Conservation (phyloP, 2,888 invertebrate genomes). For the Acanthosepion esculentum region DNA sequence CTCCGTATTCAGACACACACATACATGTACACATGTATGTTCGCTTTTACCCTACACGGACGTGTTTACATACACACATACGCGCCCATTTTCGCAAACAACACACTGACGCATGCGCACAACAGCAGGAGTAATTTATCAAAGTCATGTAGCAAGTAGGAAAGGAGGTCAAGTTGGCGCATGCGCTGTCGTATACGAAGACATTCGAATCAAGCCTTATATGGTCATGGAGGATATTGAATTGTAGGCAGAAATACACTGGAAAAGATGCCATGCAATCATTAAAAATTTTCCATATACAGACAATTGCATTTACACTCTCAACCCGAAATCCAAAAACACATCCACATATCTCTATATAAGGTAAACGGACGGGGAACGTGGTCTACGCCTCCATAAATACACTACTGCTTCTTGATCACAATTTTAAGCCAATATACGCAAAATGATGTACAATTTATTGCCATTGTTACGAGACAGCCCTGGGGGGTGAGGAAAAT, state of each 20-base stretch:
- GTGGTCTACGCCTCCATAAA: too few species aligned
- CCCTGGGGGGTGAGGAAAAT: background rate
- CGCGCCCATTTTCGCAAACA: background rate
- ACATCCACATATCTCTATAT: too few species aligned
- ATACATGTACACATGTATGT: background rate
- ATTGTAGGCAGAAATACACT: background rate
- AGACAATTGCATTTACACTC: background rate
- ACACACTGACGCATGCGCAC: background rate
- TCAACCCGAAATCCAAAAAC: background rate
- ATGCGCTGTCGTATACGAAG: background rate
- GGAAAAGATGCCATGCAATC: background rate
- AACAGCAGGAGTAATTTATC: background rate
- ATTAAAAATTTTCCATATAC: background rate
- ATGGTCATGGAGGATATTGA: constrained; percentile 7
- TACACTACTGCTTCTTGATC: too few species aligned
- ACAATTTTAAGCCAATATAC: too few species aligned
- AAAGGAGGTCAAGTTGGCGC: background rate
- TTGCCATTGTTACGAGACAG: background rate
- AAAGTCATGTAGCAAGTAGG: background rate
- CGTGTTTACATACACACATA: background rate
- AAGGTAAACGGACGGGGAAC: too few species aligned
- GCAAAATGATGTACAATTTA: background rate
- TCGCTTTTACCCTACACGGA: background rate
- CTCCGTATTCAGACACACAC: background rate
- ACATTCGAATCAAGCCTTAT: background rate